These are phyloP conservation scores for Rhynchomys soricoides DNA, from an alignment of 2,113 vertebrate genomes.

Conservation along the genomic window DNA sequence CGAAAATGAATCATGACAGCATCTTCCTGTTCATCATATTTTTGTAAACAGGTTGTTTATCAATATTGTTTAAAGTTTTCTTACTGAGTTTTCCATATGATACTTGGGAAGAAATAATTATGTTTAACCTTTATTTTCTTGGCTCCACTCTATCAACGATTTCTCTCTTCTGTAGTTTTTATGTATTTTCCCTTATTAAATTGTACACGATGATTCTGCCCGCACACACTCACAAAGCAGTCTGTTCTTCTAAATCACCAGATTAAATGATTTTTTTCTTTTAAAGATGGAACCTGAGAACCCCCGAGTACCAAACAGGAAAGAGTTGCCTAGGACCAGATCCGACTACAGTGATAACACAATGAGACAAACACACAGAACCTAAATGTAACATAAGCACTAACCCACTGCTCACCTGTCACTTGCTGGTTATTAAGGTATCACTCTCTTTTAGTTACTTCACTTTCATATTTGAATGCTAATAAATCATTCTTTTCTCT, in stretches of 20 bases:
- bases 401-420: background rate
- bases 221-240: too few species aligned
- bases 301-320: background rate
- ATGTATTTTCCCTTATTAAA: background rate
- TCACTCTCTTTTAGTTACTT: background rate
- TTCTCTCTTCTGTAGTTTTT: background rate
- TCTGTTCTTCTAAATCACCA: background rate
- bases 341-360: conserved; percentile 12
- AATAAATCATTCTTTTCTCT: background rate
- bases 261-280: background rate
- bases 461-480: background rate
- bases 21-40: conserved; percentile 3
- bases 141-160: background rate
- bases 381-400: background rate
- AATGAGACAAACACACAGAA: background rate
- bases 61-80: conserved; percentile 8
- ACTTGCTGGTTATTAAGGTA: background rate
- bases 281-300: background rate
- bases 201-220: background rate
- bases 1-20: conserved; percentile 32
- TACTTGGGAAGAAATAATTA: background rate
- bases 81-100: conserved; percentile 46
- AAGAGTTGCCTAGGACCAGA: background rate
- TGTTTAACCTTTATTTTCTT: conserved; percentile 10
- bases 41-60: conserved; percentile 31